phyloP scores from a whole-genome alignment of 2,888 invertebrate species.

The Drosophila neutralis region DNA sequence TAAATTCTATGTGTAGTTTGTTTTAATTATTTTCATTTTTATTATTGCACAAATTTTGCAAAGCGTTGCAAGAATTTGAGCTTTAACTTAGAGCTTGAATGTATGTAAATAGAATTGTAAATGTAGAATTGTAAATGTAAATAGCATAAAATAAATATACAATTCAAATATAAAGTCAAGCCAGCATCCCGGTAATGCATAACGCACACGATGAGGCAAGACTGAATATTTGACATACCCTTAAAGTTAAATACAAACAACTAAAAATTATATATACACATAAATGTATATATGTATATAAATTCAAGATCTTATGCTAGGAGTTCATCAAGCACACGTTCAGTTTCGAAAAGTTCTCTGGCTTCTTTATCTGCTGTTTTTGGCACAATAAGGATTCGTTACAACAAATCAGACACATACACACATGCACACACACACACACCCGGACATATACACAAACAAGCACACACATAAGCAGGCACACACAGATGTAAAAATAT shows the following conservation, averaged over 20 bases:
- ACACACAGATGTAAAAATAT: constrained; percentile 44
- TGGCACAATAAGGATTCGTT: constrained; percentile 79
- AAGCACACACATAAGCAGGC: constrained; percentile 24
- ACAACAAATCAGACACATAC: constrained; percentile 43
- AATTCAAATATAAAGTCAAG: constrained; percentile 42
- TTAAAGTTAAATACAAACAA: constrained; percentile 38
- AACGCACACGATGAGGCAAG: constrained; percentile 38
- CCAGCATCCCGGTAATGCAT: constrained; percentile 18
- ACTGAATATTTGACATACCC: constrained; percentile 50
- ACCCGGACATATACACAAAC: constrained; percentile 4
- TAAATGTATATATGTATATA: constrained; percentile 25
- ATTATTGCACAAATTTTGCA: constrained; percentile 50
- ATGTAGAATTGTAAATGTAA: constrained; percentile 65
- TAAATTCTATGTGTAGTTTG: constrained; percentile 31
- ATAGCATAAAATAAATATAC: constrained; percentile 72
- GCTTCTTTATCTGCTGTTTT: constrained; percentile 52
- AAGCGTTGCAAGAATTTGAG: constrained; percentile 53
- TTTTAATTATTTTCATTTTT: constrained; percentile 35
- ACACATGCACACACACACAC: constrained; percentile 17
- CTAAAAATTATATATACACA: constrained; percentile 22
- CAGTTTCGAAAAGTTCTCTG: constrained; percentile 49
- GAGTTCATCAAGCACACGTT: constrained; percentile 65
- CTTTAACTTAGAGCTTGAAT: constrained; percentile 56
- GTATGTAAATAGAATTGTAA: constrained; percentile 43
- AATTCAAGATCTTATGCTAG: constrained; percentile 57